Evolutionary conservation across 2,113 vertebrate species (phyloP).

Genomic region (Neolamprologus sp.): DNA sequence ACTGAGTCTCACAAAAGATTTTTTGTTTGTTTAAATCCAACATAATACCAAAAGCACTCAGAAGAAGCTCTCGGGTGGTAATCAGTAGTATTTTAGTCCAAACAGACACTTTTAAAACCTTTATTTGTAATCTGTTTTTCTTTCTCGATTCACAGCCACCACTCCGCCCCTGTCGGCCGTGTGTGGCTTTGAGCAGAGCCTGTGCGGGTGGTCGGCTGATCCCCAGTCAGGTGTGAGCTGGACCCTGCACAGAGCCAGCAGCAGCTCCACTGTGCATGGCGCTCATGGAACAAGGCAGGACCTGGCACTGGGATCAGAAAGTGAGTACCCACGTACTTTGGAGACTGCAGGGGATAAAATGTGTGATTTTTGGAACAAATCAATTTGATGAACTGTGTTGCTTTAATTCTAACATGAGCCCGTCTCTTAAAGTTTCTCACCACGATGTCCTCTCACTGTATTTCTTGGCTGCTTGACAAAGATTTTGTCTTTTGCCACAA

Average conservation of each 20-base stretch:
- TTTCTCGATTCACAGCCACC: constrained; percentile 47
- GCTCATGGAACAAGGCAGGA: constrained; percentile 68
- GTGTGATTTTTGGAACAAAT: neutral
- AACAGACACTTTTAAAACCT: neutral
- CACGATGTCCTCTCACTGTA: neutral
- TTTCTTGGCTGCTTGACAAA: neutral
- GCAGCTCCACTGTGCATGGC: constrained; percentile 55
- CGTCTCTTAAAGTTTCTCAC: neutral
- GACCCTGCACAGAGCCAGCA: constrained; percentile 74
- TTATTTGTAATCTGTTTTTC: neutral
- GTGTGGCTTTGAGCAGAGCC: constrained; percentile 86
- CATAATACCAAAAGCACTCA: neutral
- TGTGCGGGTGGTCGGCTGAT: constrained; percentile 92
- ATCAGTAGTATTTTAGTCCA: neutral
- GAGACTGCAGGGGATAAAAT: neutral
- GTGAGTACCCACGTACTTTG: constrained; percentile 40
- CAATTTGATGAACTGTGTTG: neutral
- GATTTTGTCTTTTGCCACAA: neutral
- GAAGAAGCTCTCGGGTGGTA: neutral
- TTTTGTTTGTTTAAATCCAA: neutral
- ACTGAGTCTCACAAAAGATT: neutral
- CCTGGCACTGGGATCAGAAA: constrained; percentile 60
- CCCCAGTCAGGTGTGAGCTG: constrained; percentile 80
- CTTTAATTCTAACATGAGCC: neutral
- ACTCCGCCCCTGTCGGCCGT: constrained; percentile 77